Base-by-base conservation (phyloP, 2,113 vertebrate genomes). In the Phyllostomus discolor region DNA sequence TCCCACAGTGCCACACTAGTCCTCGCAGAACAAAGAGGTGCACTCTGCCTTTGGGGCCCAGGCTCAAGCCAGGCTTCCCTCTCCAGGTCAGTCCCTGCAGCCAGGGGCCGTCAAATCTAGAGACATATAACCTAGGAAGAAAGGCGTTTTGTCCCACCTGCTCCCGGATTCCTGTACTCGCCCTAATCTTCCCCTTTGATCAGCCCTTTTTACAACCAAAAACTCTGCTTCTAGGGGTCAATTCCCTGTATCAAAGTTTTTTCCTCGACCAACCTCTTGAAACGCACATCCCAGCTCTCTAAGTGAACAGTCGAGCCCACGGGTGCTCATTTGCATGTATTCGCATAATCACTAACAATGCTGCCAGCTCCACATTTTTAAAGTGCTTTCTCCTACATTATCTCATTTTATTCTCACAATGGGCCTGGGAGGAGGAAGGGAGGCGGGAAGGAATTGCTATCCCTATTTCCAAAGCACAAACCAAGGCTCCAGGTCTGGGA, bases 351-450 rank as follows among this genome's bases (percentile, higher is more conserved):
- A 0, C 79, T 96, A 93, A 94, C 94, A 83, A 89, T 87, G 91
- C 89, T 87, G 95, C 82, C 91, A 95, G 92, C 80, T 95, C 92
- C 90, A 90, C 90, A 76, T 95, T 96, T 93, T 92, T 66, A 93
- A 97, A 84, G 69, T 2, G 2, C 14, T 82, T 80, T 94, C 94
- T 95, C 90, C 75, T 91, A 84, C 80, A 80, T 87, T 91, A 75
- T 95, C 83, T 97, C 90, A 91, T 92, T 94, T 94, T 90, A 95
- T 95, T 87, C 26, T 97, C 92, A 97, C 95, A 95, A 96, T 90
- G 69, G 83, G 92, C 69, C 69, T 78, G 19, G 67, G 41, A 16
- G 28, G 69, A 64, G 41, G 73, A 2, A 33, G 26, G 28, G 43
- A 57, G 50, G 54, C 0, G n/a, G 26, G 81, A 66, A 79, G 84